Base-by-base conservation (phyloP, 2,113 vertebrate genomes). In the Takifugu flavidus region DNA sequence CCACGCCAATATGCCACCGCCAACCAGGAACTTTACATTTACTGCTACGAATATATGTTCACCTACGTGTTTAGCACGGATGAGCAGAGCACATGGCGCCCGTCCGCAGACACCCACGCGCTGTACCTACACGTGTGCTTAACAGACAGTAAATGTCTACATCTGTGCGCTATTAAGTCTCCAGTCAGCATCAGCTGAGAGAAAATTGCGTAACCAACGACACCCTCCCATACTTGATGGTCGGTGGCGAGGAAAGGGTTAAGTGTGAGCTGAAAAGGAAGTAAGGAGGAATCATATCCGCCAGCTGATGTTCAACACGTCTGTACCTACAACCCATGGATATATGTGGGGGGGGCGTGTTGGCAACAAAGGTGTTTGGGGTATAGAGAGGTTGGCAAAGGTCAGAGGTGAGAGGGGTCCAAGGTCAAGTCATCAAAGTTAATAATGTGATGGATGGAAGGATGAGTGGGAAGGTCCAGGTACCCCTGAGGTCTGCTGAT, bases 341-440 rank as follows among this genome's bases (percentile, higher is more conserved):
- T 53, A 56, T 6, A 10, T 47, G 53, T 34, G 25, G 49, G 44
- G 56, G 25, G 31, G 43, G 54, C 2, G 11, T 39, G 51, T 14
- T 44, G 49, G 62, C 54, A 31, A 8, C 14, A 47, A 54, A 46
- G 46, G 25, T 50, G 31, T 60, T 39, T 67, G 44, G 42, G 25
- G 63, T 56, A 45, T 49, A 3, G 52, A 53, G 49, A 53, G 11
- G 51, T 11, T 51, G 12, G 53, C 55, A 42, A 51, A 57, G 62
- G 75, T 71, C 62, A 79, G 45, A 51, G 56, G 25, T 49, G 2
- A 68, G 66, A 67, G 61, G 54, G 54, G 62, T 74, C 74, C n/a
- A 5, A 39, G 67, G 72, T 82, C 70, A 75, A 78, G 78, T 60
- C 56, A 75, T 80, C 68, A 56, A 55, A 74, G 78, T 80, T 62